Conservation (phyloP, 2,113 vertebrate species). For the Dipodomys merriami region DNA sequence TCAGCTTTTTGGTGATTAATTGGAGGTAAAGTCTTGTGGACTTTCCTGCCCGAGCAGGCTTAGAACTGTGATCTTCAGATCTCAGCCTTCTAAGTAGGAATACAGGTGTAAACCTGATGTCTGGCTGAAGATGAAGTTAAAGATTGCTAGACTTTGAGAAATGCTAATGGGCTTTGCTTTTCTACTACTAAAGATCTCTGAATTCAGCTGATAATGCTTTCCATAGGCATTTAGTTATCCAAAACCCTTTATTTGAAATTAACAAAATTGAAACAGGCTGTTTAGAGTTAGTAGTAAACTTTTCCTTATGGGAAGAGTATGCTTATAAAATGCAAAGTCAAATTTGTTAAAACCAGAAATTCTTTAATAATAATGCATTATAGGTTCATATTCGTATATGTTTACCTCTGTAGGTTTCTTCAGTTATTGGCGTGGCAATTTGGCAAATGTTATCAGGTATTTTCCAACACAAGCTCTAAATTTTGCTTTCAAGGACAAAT, state of each 20-base stretch:
- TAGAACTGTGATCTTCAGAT: too few relatives aligned
- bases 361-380: slow-evolving; percentile 22
- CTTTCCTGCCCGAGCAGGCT: too few relatives aligned
- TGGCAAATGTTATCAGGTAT: slow-evolving; percentile 76
- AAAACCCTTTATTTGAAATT: slow-evolving; percentile 17
- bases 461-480: slow-evolving; percentile 84
- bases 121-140: not conserved
- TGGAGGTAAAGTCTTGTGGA: too few relatives aligned
- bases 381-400: slow-evolving; percentile 56
- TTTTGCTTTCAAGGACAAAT: slow-evolving; percentile 85
- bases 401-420: slow-evolving; percentile 78
- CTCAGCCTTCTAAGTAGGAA: too few relatives aligned
- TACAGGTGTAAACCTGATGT: too few relatives aligned
- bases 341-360: slow-evolving; percentile 25
- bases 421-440: slow-evolving; percentile 80
- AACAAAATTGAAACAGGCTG: not conserved
- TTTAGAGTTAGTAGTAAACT: not conserved
- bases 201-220: slow-evolving; percentile 25
- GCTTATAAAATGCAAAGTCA: not conserved
- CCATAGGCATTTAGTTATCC: not conserved
- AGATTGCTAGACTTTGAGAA: slow-evolving; percentile 8
- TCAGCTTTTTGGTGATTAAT: too few relatives aligned
- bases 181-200: not conserved
- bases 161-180: slow-evolving; percentile 14
- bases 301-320: not conserved